These are phyloP conservation scores for Psilopsiagon aymara DNA, from an alignment of 2,113 vertebrate genomes.

Conservation along the genomic window DNA sequence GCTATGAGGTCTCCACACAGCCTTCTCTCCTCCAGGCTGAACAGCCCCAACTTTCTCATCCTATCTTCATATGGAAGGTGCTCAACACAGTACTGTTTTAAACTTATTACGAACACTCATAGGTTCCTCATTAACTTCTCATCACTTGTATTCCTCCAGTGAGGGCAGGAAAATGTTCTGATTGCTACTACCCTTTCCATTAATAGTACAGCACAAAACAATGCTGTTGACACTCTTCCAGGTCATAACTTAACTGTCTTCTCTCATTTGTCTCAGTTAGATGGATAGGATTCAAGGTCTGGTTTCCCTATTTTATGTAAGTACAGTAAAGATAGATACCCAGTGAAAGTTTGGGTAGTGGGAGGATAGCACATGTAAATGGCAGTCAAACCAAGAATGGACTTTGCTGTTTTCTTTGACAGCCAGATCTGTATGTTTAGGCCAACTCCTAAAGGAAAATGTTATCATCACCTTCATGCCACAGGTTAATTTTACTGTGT, in stretches of 20 bases:
- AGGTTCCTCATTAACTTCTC: neutral
- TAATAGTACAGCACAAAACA: neutral
- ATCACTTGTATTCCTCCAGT: neutral
- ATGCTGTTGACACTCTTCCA: neutral
- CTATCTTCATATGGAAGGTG: no score
- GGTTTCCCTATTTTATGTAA: neutral
- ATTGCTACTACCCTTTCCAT: neutral
- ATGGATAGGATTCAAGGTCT: neutral
- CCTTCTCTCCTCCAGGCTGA: no score
- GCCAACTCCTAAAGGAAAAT: neutral
- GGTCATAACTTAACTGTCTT: neutral
- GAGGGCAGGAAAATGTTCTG: neutral
- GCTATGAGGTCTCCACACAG: no score
- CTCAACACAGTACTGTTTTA: neutral
- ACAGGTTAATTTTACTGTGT: neutral
- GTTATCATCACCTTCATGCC: neutral
- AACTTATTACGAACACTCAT: neutral
- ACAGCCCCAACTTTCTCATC: no score
- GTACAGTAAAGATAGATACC: neutral
- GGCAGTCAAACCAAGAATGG: neutral
- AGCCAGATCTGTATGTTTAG: neutral
- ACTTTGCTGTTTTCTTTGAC: neutral
- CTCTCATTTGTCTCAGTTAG: neutral
- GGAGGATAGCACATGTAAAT: neutral
- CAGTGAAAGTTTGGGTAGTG: neutral